Conservation (phyloP, 2,888 invertebrate species). For the Operophtera brumata region DNA sequence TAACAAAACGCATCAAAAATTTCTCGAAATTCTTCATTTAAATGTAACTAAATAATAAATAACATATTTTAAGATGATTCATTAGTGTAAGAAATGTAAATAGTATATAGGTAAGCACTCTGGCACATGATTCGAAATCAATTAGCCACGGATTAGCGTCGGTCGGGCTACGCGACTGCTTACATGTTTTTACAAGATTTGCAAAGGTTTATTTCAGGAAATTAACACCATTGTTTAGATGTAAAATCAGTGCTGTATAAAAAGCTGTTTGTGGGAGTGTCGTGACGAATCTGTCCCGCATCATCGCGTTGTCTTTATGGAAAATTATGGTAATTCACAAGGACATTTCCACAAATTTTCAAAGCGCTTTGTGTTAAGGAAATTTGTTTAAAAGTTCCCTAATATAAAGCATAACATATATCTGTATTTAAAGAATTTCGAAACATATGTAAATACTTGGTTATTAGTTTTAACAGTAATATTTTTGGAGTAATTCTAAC, state of each 20-base stretch:
- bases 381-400: not conserved
- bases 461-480: too few relatives aligned
- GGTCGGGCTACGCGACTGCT: slow-evolving; percentile 40
- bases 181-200: slow-evolving; percentile 35
- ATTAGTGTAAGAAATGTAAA: slow-evolving; percentile 32
- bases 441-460: too few relatives aligned
- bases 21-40: not conserved
- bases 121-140: slow-evolving; percentile 43
- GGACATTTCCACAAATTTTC: slow-evolving; percentile 13
- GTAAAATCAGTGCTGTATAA: slow-evolving; percentile 6
- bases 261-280: slow-evolving; percentile 17
- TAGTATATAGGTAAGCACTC: slow-evolving; percentile 33
- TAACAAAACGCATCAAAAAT: not conserved
- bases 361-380: not conserved
- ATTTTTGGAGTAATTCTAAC: too few relatives aligned
- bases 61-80: slow-evolving; percentile 16
- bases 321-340: slow-evolving; percentile 23
- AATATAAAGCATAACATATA: not conserved
- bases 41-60: not conserved
- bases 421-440: too few relatives aligned
- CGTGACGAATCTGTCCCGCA: slow-evolving; percentile 13
- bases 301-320: slow-evolving; percentile 11
- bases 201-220: slow-evolving; percentile 27
- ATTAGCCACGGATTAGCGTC: slow-evolving; percentile 50
- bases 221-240: slow-evolving; percentile 29